Evolutionary conservation across 2,888 invertebrate genomes (phyloP).

Genomic region (Pheosia tremula): DNA sequence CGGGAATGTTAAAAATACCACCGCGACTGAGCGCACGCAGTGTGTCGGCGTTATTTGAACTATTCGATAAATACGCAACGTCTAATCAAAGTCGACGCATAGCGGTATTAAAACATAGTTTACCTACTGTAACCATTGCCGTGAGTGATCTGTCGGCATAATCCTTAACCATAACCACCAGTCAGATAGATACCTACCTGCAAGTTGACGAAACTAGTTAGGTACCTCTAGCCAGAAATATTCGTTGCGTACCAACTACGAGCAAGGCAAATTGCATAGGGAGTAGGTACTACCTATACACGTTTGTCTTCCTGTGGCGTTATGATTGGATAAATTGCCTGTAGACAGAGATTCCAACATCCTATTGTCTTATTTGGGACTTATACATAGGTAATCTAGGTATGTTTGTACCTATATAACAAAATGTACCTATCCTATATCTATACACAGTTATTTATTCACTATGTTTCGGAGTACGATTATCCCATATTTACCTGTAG

Average conservation of each 20-base stretch:
- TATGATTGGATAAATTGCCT: slow-evolving; percentile 44
- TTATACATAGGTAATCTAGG: not conserved
- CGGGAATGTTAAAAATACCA: slow-evolving; percentile 84
- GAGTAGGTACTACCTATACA: slow-evolving; percentile 19
- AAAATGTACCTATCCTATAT: not conserved
- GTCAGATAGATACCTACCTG: not conserved
- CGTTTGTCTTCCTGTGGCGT: slow-evolving; percentile 43
- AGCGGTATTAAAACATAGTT: not conserved
- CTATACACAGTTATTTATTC: no score
- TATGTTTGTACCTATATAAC: not conserved
- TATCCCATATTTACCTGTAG: no score
- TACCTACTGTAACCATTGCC: not conserved
- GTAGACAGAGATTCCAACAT: slow-evolving; percentile 37
- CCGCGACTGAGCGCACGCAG: slow-evolving; percentile 62
- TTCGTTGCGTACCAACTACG: slow-evolving; percentile 12
- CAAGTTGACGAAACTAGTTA: slow-evolving; percentile 8
- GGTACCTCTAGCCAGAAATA: slow-evolving; percentile 10
- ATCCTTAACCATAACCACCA: not conserved
- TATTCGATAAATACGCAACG: slow-evolving; percentile 52
- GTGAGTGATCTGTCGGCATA: not conserved
- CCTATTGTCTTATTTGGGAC: slow-evolving; percentile 29
- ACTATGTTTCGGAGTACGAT: no score
- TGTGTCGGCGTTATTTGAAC: slow-evolving; percentile 54
- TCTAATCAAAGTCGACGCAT: not conserved
- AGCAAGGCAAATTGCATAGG: slow-evolving; percentile 39